phyloP scores from a whole-genome alignment of 1,140 invertebrate species.

The Chymomyza costata region DNA sequence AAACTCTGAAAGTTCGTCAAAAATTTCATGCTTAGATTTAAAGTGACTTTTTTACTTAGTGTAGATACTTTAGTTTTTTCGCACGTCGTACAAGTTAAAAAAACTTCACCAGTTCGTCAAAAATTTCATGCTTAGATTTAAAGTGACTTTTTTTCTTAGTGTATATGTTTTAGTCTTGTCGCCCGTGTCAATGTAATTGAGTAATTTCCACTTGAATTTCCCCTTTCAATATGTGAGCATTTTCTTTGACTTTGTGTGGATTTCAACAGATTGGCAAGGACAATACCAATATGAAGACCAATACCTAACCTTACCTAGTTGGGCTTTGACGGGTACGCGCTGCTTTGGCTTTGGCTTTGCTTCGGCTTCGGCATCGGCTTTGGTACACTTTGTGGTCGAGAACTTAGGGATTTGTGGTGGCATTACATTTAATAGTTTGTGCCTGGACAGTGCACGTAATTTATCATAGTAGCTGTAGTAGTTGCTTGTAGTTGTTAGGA shows the following conservation, averaged over 20 bases:
- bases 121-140: too few relatives aligned
- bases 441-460: too few relatives aligned
- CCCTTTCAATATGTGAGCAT: conserved; percentile 62
- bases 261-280: conserved; percentile 58
- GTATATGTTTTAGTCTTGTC: conserved; percentile 17
- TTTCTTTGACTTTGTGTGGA: conserved; percentile 64
- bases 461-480: too few relatives aligned
- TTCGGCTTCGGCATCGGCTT: conserved; percentile 20
- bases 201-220: conserved; percentile 74
- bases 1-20: too few relatives aligned
- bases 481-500: too few relatives aligned
- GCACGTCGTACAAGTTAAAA: too few relatives aligned
- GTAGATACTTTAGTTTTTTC: too few relatives aligned
- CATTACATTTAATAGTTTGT: conserved; percentile 66
- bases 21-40: too few relatives aligned
- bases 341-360: conserved; percentile 34
- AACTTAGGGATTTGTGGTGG: conserved; percentile 62
- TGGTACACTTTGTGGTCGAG: conserved; percentile 16
- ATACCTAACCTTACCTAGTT: too few relatives aligned
- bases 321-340: not conserved
- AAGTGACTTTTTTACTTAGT: too few relatives aligned
- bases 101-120: too few relatives aligned
- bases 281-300: not conserved
- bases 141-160: not conserved
- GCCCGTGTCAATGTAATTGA: conserved; percentile 51